Percentiles rank a stretch among this genome's conserved stretches.
These are phyloP conservation scores for Lacanobia wlatinum DNA, from an alignment of 2,888 invertebrate genomes.

Conservation along the genomic window DNA sequence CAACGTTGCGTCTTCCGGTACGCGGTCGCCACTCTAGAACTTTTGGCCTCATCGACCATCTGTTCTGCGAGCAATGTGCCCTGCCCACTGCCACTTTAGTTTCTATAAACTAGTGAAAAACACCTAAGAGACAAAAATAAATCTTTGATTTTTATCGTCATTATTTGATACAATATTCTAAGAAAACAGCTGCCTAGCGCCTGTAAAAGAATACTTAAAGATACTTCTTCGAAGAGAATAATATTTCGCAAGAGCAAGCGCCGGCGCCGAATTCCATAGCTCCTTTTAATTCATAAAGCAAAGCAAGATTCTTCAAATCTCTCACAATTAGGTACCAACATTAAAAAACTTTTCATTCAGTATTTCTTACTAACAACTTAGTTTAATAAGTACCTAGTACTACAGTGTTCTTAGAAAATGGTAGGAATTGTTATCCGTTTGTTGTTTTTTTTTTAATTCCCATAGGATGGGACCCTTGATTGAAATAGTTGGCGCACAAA, in stretches of 20 bases:
- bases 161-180: neutral
- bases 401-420: constrained; percentile 46
- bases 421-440: constrained; percentile 25
- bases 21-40: too few relatives aligned
- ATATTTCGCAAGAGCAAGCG: neutral
- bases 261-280: constrained; percentile 23
- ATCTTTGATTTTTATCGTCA: neutral
- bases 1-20: too few relatives aligned
- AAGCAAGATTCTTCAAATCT: constrained; percentile 22
- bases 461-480: constrained; percentile 71
- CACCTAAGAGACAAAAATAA: neutral
- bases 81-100: too few relatives aligned
- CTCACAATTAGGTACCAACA: constrained; percentile 30
- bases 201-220: neutral
- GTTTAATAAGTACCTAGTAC: constrained; percentile 41
- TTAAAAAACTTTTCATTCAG: constrained; percentile 45
- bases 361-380: constrained; percentile 54
- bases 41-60: too few relatives aligned
- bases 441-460: constrained; percentile 72
- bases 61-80: too few relatives aligned
- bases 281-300: constrained; percentile 12
- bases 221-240: neutral
- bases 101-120: too few relatives aligned
- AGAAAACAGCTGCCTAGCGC: neutral
- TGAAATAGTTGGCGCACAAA: constrained; percentile 83